These are phyloP conservation scores for Orius laevigatus DNA, from an alignment of 1,140 invertebrate genomes.

Conservation along the genomic window DNA sequence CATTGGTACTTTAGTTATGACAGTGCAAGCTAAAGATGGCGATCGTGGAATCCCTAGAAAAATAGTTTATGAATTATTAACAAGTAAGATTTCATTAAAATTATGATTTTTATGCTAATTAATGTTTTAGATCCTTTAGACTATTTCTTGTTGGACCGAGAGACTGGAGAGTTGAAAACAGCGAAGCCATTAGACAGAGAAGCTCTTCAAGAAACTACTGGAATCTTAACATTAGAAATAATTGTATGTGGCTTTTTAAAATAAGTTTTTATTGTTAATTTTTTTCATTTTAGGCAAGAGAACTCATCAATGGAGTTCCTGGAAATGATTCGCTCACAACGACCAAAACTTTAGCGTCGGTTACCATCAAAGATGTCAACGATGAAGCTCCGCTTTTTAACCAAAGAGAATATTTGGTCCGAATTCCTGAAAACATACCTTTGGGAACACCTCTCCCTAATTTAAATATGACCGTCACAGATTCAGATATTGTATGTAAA, in stretches of 20 bases:
- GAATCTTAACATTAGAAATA: conserved; percentile 55
- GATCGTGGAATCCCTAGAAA: conserved; percentile 61
- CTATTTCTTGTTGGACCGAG: conserved; percentile 63
- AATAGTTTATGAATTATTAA: conserved; percentile 59
- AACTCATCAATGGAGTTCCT: conserved; percentile 53
- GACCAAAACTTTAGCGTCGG: conserved; percentile 50
- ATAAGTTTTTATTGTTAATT: neutral
- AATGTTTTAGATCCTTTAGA: conserved; percentile 59
- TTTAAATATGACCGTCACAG: conserved; percentile 69
- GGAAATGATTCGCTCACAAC: conserved; percentile 46
- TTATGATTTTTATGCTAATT: neutral
- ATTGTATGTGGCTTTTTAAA: conserved; percentile 30
- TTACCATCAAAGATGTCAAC: conserved; percentile 83
- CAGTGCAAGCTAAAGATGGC: conserved; percentile 61
- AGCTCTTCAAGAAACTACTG: conserved; percentile 56
- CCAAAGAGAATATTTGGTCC: conserved; percentile 59
- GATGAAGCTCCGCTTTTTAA: conserved; percentile 80
- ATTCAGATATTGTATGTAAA: conserved; percentile 61
- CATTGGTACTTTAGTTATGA: conserved; percentile 67
- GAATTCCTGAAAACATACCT: conserved; percentile 65
- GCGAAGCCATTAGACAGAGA: conserved; percentile 71
- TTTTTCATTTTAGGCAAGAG: conserved; percentile 40
- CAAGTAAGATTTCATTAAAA: conserved; percentile 42
- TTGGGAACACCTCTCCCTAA: conserved; percentile 64
- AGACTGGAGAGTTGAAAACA: conserved; percentile 61